Conservation (phyloP, 2,113 vertebrate genomes). For the Drymodes brunneopygia region DNA sequence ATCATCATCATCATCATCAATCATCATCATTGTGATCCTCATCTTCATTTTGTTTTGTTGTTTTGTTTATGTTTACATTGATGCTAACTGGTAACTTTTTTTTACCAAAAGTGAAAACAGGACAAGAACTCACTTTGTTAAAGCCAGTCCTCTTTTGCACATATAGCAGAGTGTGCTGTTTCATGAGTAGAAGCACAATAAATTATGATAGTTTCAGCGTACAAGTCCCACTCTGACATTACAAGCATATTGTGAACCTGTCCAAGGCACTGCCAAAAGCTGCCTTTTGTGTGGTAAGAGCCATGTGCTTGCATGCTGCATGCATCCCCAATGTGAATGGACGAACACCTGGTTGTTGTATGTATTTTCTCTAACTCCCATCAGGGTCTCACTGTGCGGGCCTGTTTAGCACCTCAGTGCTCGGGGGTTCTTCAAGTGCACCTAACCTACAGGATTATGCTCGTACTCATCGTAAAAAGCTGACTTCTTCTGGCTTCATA, state of each 20-base stretch:
- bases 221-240: conserved; percentile 69
- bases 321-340: conserved; percentile 81
- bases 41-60: neutral
- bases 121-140: conserved; percentile 46
- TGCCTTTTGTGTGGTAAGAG: conserved; percentile 82
- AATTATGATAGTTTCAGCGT: conserved; percentile 59
- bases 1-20: neutral
- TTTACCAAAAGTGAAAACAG: conserved; percentile 49
- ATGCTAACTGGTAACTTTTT: conserved; percentile 53
- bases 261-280: conserved; percentile 73
- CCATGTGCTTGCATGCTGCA: conserved; percentile 86
- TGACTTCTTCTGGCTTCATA: conserved; percentile 91
- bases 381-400: conserved; percentile 93
- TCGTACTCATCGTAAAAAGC: conserved; percentile 94
- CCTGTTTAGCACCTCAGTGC: conserved; percentile 93
- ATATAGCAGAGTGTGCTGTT: conserved; percentile 45
- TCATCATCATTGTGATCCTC: neutral
- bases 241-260: conserved; percentile 76
- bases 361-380: conserved; percentile 92
- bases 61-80: conserved; percentile 40
- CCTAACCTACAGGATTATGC: conserved; percentile 97
- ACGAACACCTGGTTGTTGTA: conserved; percentile 88
- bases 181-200: conserved; percentile 48
- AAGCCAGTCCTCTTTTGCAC: conserved; percentile 41
- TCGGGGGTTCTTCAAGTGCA: conserved; percentile 92